Evolutionary conservation across 2,797 vertebrate genomes (phyloP).

Genomic region (Onychomys torridus): DNA sequence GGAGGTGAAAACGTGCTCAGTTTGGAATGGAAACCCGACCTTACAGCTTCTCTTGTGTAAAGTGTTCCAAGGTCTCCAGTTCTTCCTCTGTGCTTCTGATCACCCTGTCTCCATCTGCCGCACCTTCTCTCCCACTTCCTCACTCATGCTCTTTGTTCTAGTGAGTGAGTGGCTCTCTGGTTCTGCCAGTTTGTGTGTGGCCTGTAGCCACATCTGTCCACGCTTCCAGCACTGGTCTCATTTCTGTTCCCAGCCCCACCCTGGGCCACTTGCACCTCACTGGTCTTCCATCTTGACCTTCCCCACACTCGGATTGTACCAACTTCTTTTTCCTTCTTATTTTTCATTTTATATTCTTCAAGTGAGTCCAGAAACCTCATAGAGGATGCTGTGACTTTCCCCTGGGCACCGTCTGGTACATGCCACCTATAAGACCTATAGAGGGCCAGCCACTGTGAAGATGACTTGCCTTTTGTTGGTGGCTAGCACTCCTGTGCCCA

Average conservation of each 20-base stretch:
- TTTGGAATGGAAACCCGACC: not conserved
- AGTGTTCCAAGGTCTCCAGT: fast-evolving
- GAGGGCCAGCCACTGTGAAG: not conserved
- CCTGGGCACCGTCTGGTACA: fast-evolving
- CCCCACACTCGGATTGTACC: fast-evolving
- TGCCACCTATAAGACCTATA: fast-evolving
- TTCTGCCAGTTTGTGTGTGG: not conserved
- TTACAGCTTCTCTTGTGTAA: too few species aligned
- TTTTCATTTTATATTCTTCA: not conserved
- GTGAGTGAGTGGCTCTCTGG: too few species aligned
- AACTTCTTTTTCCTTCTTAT: too few species aligned
- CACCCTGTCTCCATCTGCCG: fast-evolving
- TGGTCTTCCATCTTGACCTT: fast-evolving
- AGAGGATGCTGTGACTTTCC: not conserved
- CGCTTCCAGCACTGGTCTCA: fast-evolving
- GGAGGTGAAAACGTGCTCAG: not conserved
- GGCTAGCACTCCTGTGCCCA: too few species aligned
- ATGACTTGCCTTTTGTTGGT: too few species aligned
- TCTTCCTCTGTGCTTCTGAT: not conserved
- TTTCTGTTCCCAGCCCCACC: fast-evolving
- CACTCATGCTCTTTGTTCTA: fast-evolving
- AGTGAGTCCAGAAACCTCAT: not conserved
- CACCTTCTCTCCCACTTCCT: fast-evolving
- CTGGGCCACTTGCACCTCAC: too few species aligned
- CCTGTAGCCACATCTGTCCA: not conserved